phyloP scores from a whole-genome alignment of 2,888 invertebrate species.

The Lepeophtheirus nordmannii region DNA sequence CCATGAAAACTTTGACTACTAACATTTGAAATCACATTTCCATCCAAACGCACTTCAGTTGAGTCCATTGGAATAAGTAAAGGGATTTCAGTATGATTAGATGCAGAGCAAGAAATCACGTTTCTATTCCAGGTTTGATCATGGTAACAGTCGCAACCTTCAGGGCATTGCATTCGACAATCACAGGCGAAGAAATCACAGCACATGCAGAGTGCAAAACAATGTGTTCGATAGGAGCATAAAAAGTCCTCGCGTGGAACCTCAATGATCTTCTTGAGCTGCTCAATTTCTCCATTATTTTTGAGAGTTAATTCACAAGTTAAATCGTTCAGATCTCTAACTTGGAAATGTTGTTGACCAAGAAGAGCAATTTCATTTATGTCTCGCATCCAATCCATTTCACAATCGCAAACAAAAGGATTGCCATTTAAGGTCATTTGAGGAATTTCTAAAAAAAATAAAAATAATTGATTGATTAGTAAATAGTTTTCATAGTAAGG shows the following conservation, averaged over 20 bases:
- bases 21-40: conserved; percentile 71
- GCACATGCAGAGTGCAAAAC: conserved; percentile 84
- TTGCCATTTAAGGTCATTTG: conserved; percentile 86
- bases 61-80: conserved; percentile 82
- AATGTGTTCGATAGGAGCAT: conserved; percentile 79
- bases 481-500: conserved; percentile 28
- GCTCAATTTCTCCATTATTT: neutral
- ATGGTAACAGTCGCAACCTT: conserved; percentile 83
- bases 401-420: conserved; percentile 85
- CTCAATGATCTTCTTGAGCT: neutral
- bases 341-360: conserved; percentile 49
- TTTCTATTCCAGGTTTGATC: conserved; percentile 85
- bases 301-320: neutral
- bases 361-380: conserved; percentile 69
- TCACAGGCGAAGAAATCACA: conserved; percentile 94
- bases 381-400: conserved; percentile 84
- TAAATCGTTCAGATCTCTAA: conserved; percentile 4
- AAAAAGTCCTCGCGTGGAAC: conserved; percentile 46
- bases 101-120: conserved; percentile 73
- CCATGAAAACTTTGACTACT: conserved; percentile 80
- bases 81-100: conserved; percentile 65
- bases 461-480: neutral
- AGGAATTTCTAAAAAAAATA: conserved; percentile 44
- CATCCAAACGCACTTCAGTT: conserved; percentile 81
- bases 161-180: conserved; percentile 90